Conservation (phyloP, 2,888 invertebrate species). For the Choristoneura rosaceana region DNA sequence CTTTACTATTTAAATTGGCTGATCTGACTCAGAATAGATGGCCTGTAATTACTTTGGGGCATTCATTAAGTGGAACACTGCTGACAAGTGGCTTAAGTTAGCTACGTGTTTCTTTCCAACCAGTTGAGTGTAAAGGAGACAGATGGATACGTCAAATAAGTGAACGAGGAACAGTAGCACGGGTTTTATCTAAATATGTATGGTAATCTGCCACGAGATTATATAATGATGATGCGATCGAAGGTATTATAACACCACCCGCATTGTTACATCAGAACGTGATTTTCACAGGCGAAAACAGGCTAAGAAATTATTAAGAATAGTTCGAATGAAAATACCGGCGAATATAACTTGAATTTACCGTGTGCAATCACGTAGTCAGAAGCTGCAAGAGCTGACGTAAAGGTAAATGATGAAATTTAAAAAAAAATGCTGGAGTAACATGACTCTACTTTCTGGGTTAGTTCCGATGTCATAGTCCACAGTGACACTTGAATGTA, state of each 20-base stretch:
- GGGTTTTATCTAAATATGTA: conserved; percentile 30
- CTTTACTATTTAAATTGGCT: conserved; percentile 56
- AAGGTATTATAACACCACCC: conserved; percentile 31
- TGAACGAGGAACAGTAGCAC: conserved; percentile 10
- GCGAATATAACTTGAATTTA: conserved; percentile 17
- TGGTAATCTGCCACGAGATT: conserved; percentile 35
- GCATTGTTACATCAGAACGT: conserved; percentile 48
- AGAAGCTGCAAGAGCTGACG: conserved; percentile 18
- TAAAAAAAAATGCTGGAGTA: conserved; percentile 11
- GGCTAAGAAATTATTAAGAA: conserved; percentile 29
- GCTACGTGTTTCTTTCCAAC: conserved; percentile 1
- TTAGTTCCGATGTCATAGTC: conserved; percentile 11
- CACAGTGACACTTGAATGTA: not conserved
- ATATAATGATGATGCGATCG: conserved; percentile 45
- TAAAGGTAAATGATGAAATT: conserved; percentile 29
- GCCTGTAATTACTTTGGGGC: conserved; percentile 55
- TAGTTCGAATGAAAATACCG: conserved; percentile 19
- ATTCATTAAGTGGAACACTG: conserved; percentile 45
- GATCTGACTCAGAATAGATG: conserved; percentile 54
- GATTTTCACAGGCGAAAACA: conserved; percentile 41
- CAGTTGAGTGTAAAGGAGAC: not conserved
- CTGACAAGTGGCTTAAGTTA: not conserved
- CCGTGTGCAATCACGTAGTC: conserved; percentile 30
- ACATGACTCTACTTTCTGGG: not conserved
- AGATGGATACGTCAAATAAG: not conserved